Evolutionary conservation across 2,888 invertebrate genomes (phyloP), one percentile per base, ranked within the genome.

Genomic region (Rotaria macrura): DNA sequence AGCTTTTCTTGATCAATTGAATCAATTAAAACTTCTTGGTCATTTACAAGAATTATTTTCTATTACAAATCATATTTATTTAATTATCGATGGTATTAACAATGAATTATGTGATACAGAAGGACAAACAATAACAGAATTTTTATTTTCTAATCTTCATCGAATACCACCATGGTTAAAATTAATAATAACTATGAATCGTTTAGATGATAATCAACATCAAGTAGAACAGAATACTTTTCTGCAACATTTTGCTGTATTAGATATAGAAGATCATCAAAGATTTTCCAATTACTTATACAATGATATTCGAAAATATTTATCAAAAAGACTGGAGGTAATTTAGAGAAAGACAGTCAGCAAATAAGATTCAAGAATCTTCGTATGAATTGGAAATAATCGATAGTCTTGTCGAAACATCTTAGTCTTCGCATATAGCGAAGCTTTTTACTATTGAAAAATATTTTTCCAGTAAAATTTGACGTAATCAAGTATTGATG

Each of bases 41-140:
- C 79, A 79, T 79, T 43, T 79, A 43, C 25, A 79, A 43, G 79
- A 79, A 25, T 43, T 79, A 79, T 79, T 79, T 79, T 79, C 79
- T 0, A n/a, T 43, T 4, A 23, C 79, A 43, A 43, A 43, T 43
- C 40, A 79, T 43, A 23, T 79, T 43, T 43, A 40, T 43, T 79
- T 79, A 79, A 79, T 79, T 7, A 79, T 79, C 20, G 79, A 79
- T 12, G 79, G 79, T 79, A 79, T 79, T 43, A 43, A 79, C 34
- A 79, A 79, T 43, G 79, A 79, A 79, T 43, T 79, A 43, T 79
- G 79, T 43, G 79, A 79, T 43, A 79, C 40, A 25, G 79, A 79
- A 79, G 79, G 79, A 79, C 79, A 79, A 79, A 79, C 79, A n/a
- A 79, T 79, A 40, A 79, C 79, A n/a, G 79, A 79, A 79, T 79